Percentiles rank a stretch among this genome's conserved stretches.
phyloP scores from a whole-genome alignment of 2,113 vertebrate genomes.

The Rhizomys pruinosus region DNA sequence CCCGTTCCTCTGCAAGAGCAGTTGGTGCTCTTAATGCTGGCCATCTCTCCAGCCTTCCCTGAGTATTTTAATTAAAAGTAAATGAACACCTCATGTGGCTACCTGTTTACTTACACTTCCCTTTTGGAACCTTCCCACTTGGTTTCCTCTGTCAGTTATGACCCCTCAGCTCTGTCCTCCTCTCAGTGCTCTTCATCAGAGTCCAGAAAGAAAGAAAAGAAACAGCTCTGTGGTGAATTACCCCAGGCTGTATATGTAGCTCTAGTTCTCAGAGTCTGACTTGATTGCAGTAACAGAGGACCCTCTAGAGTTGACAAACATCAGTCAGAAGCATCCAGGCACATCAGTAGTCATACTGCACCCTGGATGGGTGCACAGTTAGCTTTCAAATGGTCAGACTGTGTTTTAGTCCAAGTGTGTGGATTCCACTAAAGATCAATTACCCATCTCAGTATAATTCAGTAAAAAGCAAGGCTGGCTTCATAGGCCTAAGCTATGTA shows the following conservation, averaged over 20 bases:
- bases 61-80: background rate
- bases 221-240: background rate
- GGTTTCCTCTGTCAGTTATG: background rate
- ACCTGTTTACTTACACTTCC: background rate
- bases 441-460: background rate
- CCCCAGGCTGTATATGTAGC: background rate
- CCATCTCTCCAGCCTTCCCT: background rate
- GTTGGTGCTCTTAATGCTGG: too few relatives aligned
- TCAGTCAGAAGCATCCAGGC: conserved; percentile 17
- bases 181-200: too few relatives aligned
- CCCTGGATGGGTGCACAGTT: background rate
- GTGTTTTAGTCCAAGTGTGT: background rate
- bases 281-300: background rate
- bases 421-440: background rate
- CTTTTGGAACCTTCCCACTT: background rate
- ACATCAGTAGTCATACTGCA: background rate
- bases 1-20: too few relatives aligned
- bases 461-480: background rate
- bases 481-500: background rate
- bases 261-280: background rate
- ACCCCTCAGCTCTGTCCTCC: background rate
- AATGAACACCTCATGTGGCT: background rate
- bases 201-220: background rate
- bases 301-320: background rate
- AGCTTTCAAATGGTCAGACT: background rate